These are phyloP conservation scores for Protosalanx chinensis DNA, from an alignment of 2,797 vertebrate genomes.

Conservation along the genomic window DNA sequence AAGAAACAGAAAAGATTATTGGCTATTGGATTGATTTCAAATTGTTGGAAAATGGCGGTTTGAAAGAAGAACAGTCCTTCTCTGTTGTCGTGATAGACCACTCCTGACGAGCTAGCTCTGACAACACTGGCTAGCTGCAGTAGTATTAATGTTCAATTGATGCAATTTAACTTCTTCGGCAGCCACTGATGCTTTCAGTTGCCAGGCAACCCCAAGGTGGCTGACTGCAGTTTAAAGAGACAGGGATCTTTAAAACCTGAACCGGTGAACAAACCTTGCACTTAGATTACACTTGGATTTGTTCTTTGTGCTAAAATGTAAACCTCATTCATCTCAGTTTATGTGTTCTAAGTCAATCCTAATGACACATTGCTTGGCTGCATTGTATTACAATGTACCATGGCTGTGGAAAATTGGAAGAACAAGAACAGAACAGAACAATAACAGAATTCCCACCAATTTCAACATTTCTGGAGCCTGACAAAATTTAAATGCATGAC, in stretches of 20 bases:
- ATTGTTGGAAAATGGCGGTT: background rate
- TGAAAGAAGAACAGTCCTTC: background rate
- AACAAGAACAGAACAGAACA: background rate
- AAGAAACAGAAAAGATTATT: background rate
- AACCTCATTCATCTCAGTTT: background rate
- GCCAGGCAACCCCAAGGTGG: constrained; percentile 66
- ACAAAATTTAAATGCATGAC: background rate
- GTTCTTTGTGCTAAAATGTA: constrained; percentile 12
- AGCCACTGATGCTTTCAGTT: constrained; percentile 75
- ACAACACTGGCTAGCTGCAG: constrained; percentile 51
- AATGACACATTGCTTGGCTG: background rate
- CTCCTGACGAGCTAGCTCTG: constrained; percentile 25
- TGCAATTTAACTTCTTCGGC: constrained; percentile 72
- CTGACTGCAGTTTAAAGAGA: constrained; percentile 62
- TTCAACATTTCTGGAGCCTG: background rate
- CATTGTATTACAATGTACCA: constrained; percentile 5
- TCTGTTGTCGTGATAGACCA: background rate
- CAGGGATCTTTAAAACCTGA: constrained; percentile 38
- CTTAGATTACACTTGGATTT: background rate
- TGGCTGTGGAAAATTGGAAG: constrained; percentile 9
- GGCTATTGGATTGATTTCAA: background rate
- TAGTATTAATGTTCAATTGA: constrained; percentile 70
- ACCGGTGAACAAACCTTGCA: constrained; percentile 5
- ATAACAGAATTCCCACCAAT: background rate
- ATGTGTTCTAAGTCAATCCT: background rate